Evolutionary conservation across 1,140 invertebrate species (phyloP).

Genomic region (Hirudo medicinalis): DNA sequence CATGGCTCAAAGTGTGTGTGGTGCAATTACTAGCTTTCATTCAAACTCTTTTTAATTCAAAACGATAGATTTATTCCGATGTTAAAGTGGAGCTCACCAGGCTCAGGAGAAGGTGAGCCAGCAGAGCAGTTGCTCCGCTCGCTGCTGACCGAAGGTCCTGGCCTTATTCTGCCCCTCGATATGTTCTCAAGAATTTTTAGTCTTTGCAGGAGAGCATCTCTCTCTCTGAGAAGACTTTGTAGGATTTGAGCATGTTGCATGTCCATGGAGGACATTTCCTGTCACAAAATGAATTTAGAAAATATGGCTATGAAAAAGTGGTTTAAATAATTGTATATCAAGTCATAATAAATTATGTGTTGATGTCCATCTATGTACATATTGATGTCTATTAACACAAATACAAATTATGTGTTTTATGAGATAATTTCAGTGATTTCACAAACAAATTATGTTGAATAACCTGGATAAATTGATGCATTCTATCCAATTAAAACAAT

Average conservation of each 20-base stretch:
- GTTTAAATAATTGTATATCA: too few species aligned
- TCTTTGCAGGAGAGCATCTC: neutral
- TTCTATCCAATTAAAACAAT: neutral
- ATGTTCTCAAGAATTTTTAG: neutral
- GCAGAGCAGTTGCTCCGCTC: neutral
- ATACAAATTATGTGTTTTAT: neutral
- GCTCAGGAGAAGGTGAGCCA: slow-evolving; percentile 3
- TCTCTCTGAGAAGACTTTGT: neutral
- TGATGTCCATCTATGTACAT: too few species aligned
- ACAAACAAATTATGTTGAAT: neutral
- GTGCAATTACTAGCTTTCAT: too few species aligned
- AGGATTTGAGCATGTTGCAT: neutral
- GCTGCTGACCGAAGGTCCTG: neutral
- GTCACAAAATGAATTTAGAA: too few species aligned
- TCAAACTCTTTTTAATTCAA: too few species aligned
- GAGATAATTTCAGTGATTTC: neutral
- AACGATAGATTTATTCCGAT: neutral
- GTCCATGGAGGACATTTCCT: neutral
- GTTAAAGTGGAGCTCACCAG: neutral
- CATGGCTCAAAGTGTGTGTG: too few species aligned
- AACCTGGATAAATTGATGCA: neutral
- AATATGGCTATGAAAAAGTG: too few species aligned
- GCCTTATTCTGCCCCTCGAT: neutral
- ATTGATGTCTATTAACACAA: too few species aligned
- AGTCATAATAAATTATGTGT: too few species aligned